Evolutionary conservation across 1,140 invertebrate species (phyloP), one percentile per base, ranked within the genome.

Genomic region (Sinonovacula constricta): DNA sequence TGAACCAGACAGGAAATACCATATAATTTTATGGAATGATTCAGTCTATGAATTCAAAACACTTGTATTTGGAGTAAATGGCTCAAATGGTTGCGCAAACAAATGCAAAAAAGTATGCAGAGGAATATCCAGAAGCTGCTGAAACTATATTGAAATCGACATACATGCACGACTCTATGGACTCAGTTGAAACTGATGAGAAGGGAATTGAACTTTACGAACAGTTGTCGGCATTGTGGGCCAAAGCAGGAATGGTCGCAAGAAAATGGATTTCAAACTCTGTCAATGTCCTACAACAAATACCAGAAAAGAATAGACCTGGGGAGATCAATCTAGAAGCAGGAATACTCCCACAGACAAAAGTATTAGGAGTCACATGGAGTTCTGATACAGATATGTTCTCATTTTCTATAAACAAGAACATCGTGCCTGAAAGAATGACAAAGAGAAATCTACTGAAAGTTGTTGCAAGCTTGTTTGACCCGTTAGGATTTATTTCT

Each of bases 1-100:
- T 14, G 5, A 10, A 0, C 26, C 39, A 15, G 70, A 80, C 45
- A 14, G 69, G 5, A 12, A 10, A n/a, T 74, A 39, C 34, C 68
- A 80, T 67, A 60, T 59, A 60, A 59, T 80, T 63, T 34, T 80
- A 22, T 75, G 62, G 70, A n/a, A 53, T 31, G 18, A 10, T 45
- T 10, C 30, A 49, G 18, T 33, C 2, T 80, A 80, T 54, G 0
- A 80, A 33, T 80, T 65, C 30, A 66, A 57, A n/a, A 0, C 60
- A 10, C 7, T 75, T 14, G 53, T 80, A 26, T 80, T 80, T 75
- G 78, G 62, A 4, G 34, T 39, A 0, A 75, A 34, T 36, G 5
- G 70, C 69, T 1, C 78, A 80, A 49, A 39, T 39, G 3, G 78
- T 80, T 14, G 31, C 51, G 14, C 14, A 45, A 62, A 30, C 51